Base-by-base conservation (phyloP, 2,113 vertebrate species). In the Nibea albiflora region DNA sequence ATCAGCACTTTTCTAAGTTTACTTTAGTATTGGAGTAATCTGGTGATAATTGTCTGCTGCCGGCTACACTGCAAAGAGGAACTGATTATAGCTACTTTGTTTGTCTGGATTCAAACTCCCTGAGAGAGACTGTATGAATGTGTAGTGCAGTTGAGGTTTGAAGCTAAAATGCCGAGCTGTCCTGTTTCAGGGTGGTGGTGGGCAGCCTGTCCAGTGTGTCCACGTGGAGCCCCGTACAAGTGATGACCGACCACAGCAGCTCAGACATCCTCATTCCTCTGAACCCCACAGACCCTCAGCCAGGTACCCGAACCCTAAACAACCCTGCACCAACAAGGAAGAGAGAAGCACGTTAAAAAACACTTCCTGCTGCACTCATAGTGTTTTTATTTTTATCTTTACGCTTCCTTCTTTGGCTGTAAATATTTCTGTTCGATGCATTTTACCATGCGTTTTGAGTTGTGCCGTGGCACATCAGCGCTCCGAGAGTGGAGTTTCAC, bases 181-280 rank as follows among this genome's bases (percentile, higher is more conserved):
- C 4, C 47, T 22, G 11, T 60, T 77, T 16, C 53, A 99, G 98
- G 92, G 69, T 94, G 26, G 92, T 92, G 90, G 95, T 97, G 14
- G 95, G 94, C 54, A 95, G 92, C 69, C 63, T 95, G 44, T 94
- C 97, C 65, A 96, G 96, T 63, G 92, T 96, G 83, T 95, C 96
- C 76, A 94, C 95, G 9, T 99, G 97, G 97, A 95, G 95, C 69
- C 96, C 97, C 0, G 92, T 97, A 53, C 96, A 98, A 86, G 93
- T 95, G 73, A 92, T 97, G 50, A 94, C 95, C 0, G 94, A 96
- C 31, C 94, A 96, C 81, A 92, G 92, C 86, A 94, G 90, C 84
- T 89, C 96, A 0, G 96, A 96, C 28, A 90, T 97, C 90, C 95
- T 99, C 0, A 97, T 99, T 74, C 98, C 97, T 2, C 83, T 99